A percentile compares a stretch with the other conserved stretches of the same genome.
Conservation (phyloP, 1,140 invertebrate species). For the Drosophila nannoptera region DNA sequence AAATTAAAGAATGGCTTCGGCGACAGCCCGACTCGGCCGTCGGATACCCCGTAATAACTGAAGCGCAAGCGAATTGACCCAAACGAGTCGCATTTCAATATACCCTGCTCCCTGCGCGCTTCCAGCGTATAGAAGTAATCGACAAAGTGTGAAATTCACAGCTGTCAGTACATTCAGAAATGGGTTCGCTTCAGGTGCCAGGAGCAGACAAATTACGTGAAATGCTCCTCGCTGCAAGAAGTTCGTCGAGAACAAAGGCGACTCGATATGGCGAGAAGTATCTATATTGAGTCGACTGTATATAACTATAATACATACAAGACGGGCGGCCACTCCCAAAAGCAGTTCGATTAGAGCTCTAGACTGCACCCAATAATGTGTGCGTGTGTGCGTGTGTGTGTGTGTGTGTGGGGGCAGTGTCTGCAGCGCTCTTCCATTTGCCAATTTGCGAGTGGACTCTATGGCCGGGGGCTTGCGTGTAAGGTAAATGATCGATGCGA, state of each 20-base stretch:
- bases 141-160: slow-evolving; percentile 11
- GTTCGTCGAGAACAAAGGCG: too few relatives aligned
- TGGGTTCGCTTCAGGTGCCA: not conserved
- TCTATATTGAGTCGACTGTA: not conserved
- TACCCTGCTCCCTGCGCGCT: not conserved
- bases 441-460: slow-evolving; percentile 45
- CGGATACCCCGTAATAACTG: not conserved
- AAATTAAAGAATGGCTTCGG: not conserved
- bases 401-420: not conserved
- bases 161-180: slow-evolving; percentile 10
- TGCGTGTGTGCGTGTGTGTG: slow-evolving; percentile 15
- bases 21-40: too few relatives aligned
- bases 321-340: not conserved
- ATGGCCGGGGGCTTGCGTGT: slow-evolving; percentile 26
- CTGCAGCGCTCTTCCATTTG: slow-evolving; percentile 33
- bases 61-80: not conserved
- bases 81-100: not conserved
- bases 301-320: slow-evolving; percentile 1
- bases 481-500: slow-evolving; percentile 60
- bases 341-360: slow-evolving; percentile 6
- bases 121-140: not conserved
- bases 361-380: slow-evolving; percentile 30
- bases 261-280: too few relatives aligned
- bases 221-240: too few relatives aligned
- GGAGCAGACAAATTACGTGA: slow-evolving; percentile 2